phyloP scores from a whole-genome alignment of 2,888 invertebrate genomes.

The Caenorhabditis panamensis region DNA sequence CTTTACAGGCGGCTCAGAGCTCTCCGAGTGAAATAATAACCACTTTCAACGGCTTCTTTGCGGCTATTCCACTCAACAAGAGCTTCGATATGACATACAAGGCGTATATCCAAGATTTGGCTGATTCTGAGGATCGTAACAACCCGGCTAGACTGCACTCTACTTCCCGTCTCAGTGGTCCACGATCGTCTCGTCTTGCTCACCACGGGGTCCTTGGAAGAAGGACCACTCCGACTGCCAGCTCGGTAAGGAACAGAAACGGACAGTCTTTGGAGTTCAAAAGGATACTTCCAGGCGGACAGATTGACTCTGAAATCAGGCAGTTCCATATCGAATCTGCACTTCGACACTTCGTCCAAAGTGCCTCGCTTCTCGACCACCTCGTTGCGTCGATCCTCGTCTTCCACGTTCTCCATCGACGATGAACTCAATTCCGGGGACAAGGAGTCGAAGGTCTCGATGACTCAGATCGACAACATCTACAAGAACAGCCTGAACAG shows the following conservation, averaged over 20 bases:
- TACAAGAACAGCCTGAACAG: conserved; percentile 17
- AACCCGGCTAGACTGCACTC: conserved; percentile 10
- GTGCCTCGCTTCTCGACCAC: background rate
- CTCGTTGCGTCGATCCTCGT: conserved; percentile 15
- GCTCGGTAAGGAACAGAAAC: conserved; percentile 20
- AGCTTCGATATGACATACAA: conserved; percentile 48
- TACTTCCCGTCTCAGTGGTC: background rate
- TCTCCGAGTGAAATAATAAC: conserved; percentile 33
- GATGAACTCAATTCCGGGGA: background rate
- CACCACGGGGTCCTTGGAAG: no score
- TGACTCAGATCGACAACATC: conserved; percentile 10
- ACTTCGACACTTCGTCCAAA: background rate
- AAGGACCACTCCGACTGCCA: background rate
- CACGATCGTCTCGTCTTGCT: conserved; percentile 6
- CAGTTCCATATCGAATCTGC: no score
- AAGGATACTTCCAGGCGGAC: no score
- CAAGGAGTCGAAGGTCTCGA: background rate
- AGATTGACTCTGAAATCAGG: no score
- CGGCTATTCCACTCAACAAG: conserved; percentile 32
- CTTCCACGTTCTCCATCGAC: no score
- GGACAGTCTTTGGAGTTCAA: no score
- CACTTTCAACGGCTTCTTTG: conserved; percentile 39
- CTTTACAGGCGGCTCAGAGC: conserved; percentile 11
- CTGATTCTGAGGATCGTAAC: conserved; percentile 16
- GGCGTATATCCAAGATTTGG: conserved; percentile 36